Percentiles rank a stretch among this genome's conserved stretches.
Conservation (phyloP, 1,140 invertebrate species). For the Heliothis subflexa region DNA sequence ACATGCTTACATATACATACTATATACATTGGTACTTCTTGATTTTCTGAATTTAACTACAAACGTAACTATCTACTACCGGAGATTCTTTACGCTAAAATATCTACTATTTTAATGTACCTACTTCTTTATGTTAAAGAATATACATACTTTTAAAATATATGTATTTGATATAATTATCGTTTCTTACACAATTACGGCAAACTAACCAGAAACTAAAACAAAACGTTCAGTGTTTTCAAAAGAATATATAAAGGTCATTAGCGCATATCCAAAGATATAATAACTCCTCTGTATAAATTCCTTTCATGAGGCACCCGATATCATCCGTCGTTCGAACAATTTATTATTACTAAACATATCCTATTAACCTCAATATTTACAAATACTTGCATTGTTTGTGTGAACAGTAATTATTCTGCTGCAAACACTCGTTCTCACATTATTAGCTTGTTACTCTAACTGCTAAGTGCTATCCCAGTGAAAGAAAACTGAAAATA, state of each 20-base stretch:
- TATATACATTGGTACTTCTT: too few relatives aligned
- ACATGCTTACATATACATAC: too few relatives aligned
- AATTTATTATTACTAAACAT: slow-evolving; percentile 24
- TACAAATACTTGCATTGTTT: slow-evolving; percentile 40
- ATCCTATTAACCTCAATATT: slow-evolving; percentile 31
- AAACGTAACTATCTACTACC: too few relatives aligned
- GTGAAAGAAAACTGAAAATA: background rate
- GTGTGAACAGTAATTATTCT: slow-evolving; percentile 21
- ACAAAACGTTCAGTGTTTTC: background rate
- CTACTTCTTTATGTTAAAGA: too few relatives aligned
- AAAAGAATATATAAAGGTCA: background rate
- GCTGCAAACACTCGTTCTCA: background rate
- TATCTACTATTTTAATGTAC: too few relatives aligned
- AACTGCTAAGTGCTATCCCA: background rate
- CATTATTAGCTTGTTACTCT: slow-evolving; percentile 32
- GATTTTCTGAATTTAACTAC: too few relatives aligned
- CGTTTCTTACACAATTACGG: too few relatives aligned
- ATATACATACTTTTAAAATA: too few relatives aligned
- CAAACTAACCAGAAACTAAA: background rate
- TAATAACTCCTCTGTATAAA: background rate
- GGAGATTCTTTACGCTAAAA: too few relatives aligned
- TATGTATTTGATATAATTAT: too few relatives aligned
- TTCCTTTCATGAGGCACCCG: background rate
- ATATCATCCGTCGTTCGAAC: background rate
- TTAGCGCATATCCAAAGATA: background rate